Evolutionary conservation across 23 tunicate genomes (phyloP).

Genomic region (Trididemnum clinides): DNA sequence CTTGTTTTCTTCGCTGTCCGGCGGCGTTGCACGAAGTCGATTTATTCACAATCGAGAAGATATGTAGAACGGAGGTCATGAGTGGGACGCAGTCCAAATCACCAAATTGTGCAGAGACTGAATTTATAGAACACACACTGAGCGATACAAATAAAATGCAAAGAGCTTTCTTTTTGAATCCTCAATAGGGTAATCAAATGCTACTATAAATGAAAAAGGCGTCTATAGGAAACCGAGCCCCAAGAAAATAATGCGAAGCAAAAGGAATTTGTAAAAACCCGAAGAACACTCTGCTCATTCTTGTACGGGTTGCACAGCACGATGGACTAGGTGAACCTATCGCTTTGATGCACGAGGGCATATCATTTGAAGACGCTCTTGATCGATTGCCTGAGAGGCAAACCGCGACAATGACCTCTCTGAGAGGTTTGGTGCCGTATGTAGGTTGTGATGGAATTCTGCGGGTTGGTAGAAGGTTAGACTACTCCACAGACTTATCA

Average conservation of each 20-base stretch:
- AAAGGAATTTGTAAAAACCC: too few relatives aligned
- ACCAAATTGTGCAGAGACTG: neutral
- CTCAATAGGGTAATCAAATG: neutral
- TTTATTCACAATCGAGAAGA: too few relatives aligned
- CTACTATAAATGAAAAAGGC: neutral
- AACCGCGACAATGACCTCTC: neutral
- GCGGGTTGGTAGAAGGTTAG: neutral
- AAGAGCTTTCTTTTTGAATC: neutral
- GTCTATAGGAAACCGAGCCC: neutral
- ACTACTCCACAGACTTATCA: neutral
- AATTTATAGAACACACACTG: neutral
- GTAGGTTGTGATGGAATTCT: neutral
- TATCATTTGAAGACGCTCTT: neutral
- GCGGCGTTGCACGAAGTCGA: neutral
- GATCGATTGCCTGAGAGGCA: neutral
- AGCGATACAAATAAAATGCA: neutral
- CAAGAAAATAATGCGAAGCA: neutral
- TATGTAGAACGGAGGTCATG: too few relatives aligned
- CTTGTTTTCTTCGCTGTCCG: neutral
- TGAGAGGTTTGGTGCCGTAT: neutral
- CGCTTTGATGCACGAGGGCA: neutral
- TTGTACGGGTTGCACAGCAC: neutral
- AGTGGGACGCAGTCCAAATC: too few relatives aligned
- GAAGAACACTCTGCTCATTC: neutral
- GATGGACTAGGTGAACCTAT: neutral